Evolutionary conservation across 2,888 invertebrate genomes (phyloP).

Genomic region (Malthinus seriepunctatus): DNA sequence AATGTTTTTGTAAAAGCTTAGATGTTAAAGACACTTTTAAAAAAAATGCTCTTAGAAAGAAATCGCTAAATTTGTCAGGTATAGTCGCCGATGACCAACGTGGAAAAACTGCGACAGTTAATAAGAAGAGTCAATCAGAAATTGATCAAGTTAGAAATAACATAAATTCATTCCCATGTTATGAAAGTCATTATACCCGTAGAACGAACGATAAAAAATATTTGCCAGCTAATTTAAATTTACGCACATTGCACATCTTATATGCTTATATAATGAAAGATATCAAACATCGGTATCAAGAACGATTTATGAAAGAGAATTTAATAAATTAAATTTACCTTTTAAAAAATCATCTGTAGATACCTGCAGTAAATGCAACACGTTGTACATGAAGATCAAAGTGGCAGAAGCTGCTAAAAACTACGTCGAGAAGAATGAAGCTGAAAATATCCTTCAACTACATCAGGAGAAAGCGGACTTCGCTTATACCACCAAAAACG

Average conservation of each 20-base stretch:
- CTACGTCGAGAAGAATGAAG: too few relatives aligned
- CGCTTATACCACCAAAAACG: too few relatives aligned
- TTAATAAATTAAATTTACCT: not conserved
- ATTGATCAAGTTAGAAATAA: not conserved
- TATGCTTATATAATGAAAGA: not conserved
- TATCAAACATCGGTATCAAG: not conserved
- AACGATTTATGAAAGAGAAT: not conserved
- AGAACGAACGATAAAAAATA: not conserved
- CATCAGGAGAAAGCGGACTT: too few relatives aligned
- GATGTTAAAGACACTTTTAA: not conserved
- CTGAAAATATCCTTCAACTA: too few relatives aligned
- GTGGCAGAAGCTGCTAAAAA: too few relatives aligned
- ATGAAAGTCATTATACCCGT: not conserved
- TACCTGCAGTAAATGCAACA: too few relatives aligned
- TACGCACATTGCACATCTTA: not conserved
- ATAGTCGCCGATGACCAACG: not conserved
- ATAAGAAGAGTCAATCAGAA: not conserved
- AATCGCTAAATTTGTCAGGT: not conserved
- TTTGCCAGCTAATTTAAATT: not conserved
- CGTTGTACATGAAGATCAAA: not conserved
- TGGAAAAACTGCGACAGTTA: not conserved
- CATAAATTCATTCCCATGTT: not conserved
- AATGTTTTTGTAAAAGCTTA: not conserved
- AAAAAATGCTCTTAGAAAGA: not conserved
- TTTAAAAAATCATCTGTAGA: not conserved